phyloP scores from a whole-genome alignment of 2,113 vertebrate species.

The Rhegmatorhina hoffmannsi region DNA sequence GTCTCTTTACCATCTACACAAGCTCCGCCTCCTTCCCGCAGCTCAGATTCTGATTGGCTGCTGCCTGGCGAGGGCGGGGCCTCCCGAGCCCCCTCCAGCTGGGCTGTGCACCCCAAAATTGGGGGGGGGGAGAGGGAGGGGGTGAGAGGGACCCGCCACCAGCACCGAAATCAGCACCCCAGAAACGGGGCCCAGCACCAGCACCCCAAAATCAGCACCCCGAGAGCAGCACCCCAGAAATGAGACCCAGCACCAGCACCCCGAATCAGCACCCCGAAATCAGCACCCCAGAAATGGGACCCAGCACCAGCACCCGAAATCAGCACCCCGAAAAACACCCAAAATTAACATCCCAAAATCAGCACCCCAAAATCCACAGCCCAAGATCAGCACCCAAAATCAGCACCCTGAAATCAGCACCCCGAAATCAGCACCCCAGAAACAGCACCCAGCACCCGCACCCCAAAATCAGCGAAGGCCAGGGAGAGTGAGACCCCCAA shows the following conservation, averaged over 20 bases:
- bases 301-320: too few species aligned
- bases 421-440: neutral
- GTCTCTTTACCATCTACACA: conserved; percentile 69
- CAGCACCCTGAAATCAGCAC: neutral
- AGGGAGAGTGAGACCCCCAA: neutral
- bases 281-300: too few species aligned
- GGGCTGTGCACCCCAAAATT: conserved; percentile 60
- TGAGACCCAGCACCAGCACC: too few species aligned
- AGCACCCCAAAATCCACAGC: too few species aligned
- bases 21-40: conserved; percentile 71
- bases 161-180: neutral
- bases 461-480: neutral
- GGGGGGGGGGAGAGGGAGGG: neutral
- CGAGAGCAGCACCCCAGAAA: too few species aligned
- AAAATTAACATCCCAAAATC: too few species aligned
- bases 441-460: too few species aligned
- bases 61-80: conserved; percentile 54
- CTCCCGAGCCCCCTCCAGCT: conserved; percentile 52
- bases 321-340: too few species aligned
- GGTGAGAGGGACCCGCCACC: neutral
- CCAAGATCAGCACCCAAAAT: neutral
- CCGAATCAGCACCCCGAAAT: too few species aligned
- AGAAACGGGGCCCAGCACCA: too few species aligned
- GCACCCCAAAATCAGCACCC: too few species aligned
- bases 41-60: conserved; percentile 72